Evolutionary conservation across 2,888 invertebrate species (phyloP), one percentile per base, ranked within the genome.

Genomic region (Tachina grossa): DNA sequence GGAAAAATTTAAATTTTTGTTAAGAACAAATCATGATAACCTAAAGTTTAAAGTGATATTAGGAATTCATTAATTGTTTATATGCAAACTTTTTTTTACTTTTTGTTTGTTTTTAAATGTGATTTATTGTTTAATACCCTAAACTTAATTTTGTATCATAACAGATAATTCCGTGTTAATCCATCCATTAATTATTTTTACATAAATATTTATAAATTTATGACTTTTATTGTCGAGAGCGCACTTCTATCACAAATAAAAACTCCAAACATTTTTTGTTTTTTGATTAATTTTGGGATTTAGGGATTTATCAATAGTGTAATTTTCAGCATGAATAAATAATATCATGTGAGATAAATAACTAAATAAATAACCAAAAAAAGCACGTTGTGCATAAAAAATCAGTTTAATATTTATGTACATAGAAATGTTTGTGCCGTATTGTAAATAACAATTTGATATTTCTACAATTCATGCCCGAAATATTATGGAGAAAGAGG

Each of bases 261-360:
- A 8, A 39, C n/a, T 19, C 13, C 47, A 63, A 65, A 71, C 74
- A 71, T 72, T 80, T 85, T 68, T 74, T 85, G 69, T 80, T 72
- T 83, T 68, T 83, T 72, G 83, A 85, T 85, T 85, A 83, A 85
- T 85, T 85, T 85, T 83, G 85, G 85, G 85, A 85, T 83, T 85
- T 85, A 76, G 85, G 83, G 85, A 83, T 85, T 85, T 83, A 83
- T 80, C 72, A 83, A 83, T 80, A 79, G 83, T 76, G 79, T 80
- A 83, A 83, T 85, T 83, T 83, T 85, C 83, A 72, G 83, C 85
- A 85, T 85, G 83, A 85, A 83, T 83, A 85, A 79, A 85, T 79
- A 85, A 75, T 65, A 80, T 53, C 45, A 72, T 72, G 75, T 77
- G 72, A 80, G 63, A 72, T 72, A 77, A 80, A 85, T 63, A 78